Conservation (phyloP, 2,888 invertebrate species). For the Lasioglossum vierecki region DNA sequence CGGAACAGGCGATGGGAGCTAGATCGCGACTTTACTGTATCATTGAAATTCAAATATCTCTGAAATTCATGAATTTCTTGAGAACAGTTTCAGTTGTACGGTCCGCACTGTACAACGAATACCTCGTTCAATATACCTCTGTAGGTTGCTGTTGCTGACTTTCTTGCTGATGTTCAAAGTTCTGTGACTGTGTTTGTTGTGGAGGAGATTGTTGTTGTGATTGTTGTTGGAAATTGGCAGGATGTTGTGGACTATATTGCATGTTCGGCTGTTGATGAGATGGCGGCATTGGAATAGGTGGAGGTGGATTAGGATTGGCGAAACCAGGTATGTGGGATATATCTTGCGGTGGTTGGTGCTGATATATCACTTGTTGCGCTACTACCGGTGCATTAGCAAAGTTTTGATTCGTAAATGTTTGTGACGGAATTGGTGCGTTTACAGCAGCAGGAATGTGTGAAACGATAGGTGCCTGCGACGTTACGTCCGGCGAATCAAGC, state of each 20-base stretch:
- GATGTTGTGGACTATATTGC: constrained; percentile 81
- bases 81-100: background rate
- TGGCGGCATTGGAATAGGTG: constrained; percentile 86
- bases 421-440: constrained; percentile 89
- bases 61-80: background rate
- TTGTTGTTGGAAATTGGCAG: constrained; percentile 76
- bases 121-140: constrained; percentile 57
- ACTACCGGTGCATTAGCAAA: constrained; percentile 85
- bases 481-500: constrained; percentile 90
- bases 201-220: constrained; percentile 58
- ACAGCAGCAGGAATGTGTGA: constrained; percentile 84
- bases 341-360: constrained; percentile 84
- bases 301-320: constrained; percentile 85
- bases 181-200: constrained; percentile 50
- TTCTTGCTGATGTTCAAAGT: constrained; percentile 61
- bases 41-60: background rate
- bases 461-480: constrained; percentile 82
- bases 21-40: background rate
- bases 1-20: no score
- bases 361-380: constrained; percentile 81
- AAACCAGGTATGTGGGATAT: constrained; percentile 85
- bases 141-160: constrained; percentile 56
- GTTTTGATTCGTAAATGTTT: constrained; percentile 94
- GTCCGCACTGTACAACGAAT: background rate
- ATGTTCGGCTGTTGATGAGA: constrained; percentile 81